Percentiles rank a stretch among this genome's conserved stretches.
These are phyloP conservation scores for Chelonoidis abingdonii DNA, from an alignment of 2,113 vertebrate species.

Conservation along the genomic window DNA sequence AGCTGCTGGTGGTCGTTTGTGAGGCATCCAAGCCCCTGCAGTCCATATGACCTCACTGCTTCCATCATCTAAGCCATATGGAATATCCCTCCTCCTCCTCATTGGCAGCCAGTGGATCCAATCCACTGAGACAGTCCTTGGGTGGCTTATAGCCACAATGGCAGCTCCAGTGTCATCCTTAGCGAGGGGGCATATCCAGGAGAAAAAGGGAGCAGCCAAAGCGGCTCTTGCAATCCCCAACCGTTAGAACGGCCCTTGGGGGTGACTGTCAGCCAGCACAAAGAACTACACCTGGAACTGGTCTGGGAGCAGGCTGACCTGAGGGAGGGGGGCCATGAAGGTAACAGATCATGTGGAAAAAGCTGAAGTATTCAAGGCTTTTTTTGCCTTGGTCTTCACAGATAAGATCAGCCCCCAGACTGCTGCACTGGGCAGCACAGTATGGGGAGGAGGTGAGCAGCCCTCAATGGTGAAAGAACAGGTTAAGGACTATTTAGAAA, in stretches of 20 bases:
- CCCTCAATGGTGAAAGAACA: no score
- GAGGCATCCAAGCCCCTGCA: no score
- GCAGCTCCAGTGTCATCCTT: not conserved
- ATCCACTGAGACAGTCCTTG: not conserved
- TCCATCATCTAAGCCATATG: not conserved
- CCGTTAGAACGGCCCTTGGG: not conserved
- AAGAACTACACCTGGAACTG: not conserved
- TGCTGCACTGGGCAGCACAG: no score
- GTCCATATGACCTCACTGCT: not conserved
- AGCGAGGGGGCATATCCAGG: not conserved
- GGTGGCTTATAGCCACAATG: not conserved
- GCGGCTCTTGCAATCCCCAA: not conserved
- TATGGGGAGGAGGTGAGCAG: no score
- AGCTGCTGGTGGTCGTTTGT: no score
- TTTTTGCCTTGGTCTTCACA: no score
- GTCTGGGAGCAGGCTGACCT: not conserved
- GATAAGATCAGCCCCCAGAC: no score
- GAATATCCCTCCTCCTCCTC: not conserved
- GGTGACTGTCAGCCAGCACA: not conserved
- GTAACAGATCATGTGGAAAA: not conserved
- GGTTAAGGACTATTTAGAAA: no score
- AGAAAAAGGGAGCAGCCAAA: not conserved
- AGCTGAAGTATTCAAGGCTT: no score
- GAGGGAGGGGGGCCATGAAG: not conserved
- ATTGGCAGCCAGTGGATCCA: not conserved